Evolutionary conservation across 2,888 invertebrate genomes (phyloP), one percentile per base, ranked within the genome.

Genomic region (Nebria salina): DNA sequence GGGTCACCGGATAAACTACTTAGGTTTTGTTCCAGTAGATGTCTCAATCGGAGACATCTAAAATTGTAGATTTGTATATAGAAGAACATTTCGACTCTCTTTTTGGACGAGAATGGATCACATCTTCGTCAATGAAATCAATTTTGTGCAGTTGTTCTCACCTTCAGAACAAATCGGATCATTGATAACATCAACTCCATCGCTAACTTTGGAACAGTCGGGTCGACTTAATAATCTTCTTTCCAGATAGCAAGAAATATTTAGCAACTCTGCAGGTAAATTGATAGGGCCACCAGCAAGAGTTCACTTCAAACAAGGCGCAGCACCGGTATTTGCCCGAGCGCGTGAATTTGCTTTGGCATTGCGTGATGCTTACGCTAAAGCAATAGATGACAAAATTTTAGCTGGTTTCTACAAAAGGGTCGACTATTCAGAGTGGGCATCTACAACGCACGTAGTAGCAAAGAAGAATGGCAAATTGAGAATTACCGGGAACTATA

Each of bases 261-360:
- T 85, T 81, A 82, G 82, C 43, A 84, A 83, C 9, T 81, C 74
- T 7, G 78, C 84, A 15, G 84, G 84, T 34, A 84, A 83, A 65
- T 83, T 83, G 70, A 82, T 66, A 9, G 84, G 85, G 9, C 82
- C 83, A 5, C 83, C 84, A 25, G 84, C 83, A 4, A 77, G 73
- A 43, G 82, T 85, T 70, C 84, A 86, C 42, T 75, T 84, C 34
- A 85, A 84, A 80, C 82, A 83, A 34, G 83, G 77, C 11, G 84
- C 83, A 5, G 83, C 82, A 34, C 85, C 85, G 7, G 85, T 82
- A 41, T 85, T 85, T 82, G n/a, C 84, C 0, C 72, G 83, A 77
- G 41, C 75, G 13, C 20, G 82, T 41, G 79, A 82, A 1, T 75
- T 84, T 11, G 82, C 83, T 4, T 41, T 75, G 9, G 82, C 83